Conservation (phyloP, 1,140 invertebrate species). For the Zaprionus ghesquierei region DNA sequence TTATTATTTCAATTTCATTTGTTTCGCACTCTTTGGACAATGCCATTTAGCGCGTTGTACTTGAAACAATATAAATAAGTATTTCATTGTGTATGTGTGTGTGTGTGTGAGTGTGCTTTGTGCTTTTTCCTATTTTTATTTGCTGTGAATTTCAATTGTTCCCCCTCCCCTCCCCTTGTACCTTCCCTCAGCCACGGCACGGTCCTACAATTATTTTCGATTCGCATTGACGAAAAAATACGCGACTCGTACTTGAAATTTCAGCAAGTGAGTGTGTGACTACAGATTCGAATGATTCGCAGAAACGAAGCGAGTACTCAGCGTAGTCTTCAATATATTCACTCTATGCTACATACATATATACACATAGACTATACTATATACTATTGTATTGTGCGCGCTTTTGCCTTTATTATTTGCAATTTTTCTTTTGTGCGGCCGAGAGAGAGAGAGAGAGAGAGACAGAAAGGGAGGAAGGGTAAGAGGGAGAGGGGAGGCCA, state of each 20-base stretch:
- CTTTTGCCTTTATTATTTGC: slow-evolving; percentile 58
- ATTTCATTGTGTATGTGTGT: not conserved
- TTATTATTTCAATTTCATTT: slow-evolving; percentile 12
- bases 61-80: slow-evolving; percentile 25
- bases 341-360: not conserved
- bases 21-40: slow-evolving; percentile 14
- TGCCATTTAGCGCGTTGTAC: slow-evolving; percentile 39
- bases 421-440: slow-evolving; percentile 31
- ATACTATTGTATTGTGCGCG: slow-evolving; percentile 13
- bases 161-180: not conserved
- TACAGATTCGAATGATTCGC: slow-evolving; percentile 32
- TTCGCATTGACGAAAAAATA: slow-evolving; percentile 67
- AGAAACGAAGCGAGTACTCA: slow-evolving; percentile 5
- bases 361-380: slow-evolving; percentile 3
- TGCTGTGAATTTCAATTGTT: slow-evolving; percentile 35
- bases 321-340: slow-evolving; percentile 18
- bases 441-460: not conserved
- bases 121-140: slow-evolving; percentile 31
- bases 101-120: not conserved
- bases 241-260: slow-evolving; percentile 61
- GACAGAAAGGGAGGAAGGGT: not conserved
- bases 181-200: not conserved
- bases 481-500: too few relatives aligned
- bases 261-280: slow-evolving; percentile 16
- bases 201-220: slow-evolving; percentile 66